Percentiles rank a stretch among this genome's conserved stretches.
phyloP scores from a whole-genome alignment of 2,797 vertebrate species.

The Xenentodon cancila region DNA sequence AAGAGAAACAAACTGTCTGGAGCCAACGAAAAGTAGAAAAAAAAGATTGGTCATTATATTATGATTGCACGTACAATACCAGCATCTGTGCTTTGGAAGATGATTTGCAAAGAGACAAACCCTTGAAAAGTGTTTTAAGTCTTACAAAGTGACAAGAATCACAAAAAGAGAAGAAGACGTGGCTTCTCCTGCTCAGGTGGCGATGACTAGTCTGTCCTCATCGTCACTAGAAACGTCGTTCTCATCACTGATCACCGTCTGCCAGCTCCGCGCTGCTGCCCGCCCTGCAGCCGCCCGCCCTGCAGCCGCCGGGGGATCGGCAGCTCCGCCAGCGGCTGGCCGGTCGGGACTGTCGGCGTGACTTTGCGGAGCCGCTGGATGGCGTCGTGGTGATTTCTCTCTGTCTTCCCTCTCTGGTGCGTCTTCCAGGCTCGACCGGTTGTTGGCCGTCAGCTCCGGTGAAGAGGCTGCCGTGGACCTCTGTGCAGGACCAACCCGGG shows the following conservation, averaged over 20 bases:
- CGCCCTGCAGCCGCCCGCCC: slow-evolving; percentile 17
- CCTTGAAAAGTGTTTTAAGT: slow-evolving; percentile 88
- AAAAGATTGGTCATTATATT: slow-evolving; percentile 92
- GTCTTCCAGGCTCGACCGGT: slow-evolving; percentile 23
- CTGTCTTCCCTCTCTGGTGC: slow-evolving; percentile 39
- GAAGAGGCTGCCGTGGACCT: neutral
- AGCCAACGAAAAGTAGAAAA: no score
- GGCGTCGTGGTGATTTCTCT: slow-evolving; percentile 33
- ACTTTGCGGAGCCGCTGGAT: slow-evolving; percentile 30
- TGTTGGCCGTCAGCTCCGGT: neutral
- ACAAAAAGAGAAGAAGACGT: slow-evolving; percentile 73
- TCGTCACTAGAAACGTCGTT: slow-evolving; percentile 94
- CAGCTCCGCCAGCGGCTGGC: slow-evolving; percentile 38
- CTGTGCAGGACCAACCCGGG: slow-evolving; percentile 28
- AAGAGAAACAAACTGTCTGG: slow-evolving; percentile 60
- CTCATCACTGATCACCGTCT: slow-evolving; percentile 83
- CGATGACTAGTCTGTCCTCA: slow-evolving; percentile 97
- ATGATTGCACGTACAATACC: slow-evolving; percentile 97
- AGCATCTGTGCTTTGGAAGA: slow-evolving; percentile 98
- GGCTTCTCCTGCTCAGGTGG: slow-evolving; percentile 86
- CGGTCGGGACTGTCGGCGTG: slow-evolving; percentile 30
- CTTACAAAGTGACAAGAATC: slow-evolving; percentile 86
- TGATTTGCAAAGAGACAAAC: slow-evolving; percentile 86
- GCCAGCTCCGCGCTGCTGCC: slow-evolving; percentile 57
- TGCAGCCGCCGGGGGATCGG: slow-evolving; percentile 27